A percentile compares a stretch with the other conserved stretches of the same genome.
Conservation (phyloP, 2,113 vertebrate species). For the Tachycineta bicolor region DNA sequence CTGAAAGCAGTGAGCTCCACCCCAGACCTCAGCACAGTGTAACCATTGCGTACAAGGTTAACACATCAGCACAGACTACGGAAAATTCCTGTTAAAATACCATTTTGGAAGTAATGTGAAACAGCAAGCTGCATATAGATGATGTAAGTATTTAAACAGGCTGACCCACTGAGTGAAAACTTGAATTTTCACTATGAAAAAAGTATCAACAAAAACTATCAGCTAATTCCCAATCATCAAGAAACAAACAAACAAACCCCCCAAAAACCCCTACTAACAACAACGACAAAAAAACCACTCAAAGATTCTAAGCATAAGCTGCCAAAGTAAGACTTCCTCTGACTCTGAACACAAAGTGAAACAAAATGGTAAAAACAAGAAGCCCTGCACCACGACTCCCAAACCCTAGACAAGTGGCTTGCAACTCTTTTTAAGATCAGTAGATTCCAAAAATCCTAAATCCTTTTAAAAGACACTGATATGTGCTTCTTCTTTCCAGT, state of each 20-base stretch:
- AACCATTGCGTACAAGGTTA: background rate
- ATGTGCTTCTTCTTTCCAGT: background rate
- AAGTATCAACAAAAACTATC: background rate
- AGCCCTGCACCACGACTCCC: background rate
- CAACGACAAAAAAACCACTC: background rate
- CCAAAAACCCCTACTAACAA: background rate
- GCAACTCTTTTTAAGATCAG: background rate
- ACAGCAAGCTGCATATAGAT: background rate
- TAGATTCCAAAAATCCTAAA: background rate
- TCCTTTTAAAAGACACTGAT: background rate
- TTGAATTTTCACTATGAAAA: background rate
- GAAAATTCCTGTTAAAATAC: background rate
- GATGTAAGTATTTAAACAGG: background rate
- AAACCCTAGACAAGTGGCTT: background rate
- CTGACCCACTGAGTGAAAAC: background rate
- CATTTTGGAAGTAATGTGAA: background rate
- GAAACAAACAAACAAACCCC: background rate
- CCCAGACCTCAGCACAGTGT: accelerated
- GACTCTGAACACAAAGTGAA: background rate
- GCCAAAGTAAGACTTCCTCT: background rate
- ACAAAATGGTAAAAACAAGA: background rate
- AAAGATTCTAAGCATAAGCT: background rate
- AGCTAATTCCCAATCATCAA: background rate
- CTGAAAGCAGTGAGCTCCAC: background rate
- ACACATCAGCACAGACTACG: background rate